Evolutionary conservation across 2,888 invertebrate genomes (phyloP).

Genomic region (Lochmaea crataegi): DNA sequence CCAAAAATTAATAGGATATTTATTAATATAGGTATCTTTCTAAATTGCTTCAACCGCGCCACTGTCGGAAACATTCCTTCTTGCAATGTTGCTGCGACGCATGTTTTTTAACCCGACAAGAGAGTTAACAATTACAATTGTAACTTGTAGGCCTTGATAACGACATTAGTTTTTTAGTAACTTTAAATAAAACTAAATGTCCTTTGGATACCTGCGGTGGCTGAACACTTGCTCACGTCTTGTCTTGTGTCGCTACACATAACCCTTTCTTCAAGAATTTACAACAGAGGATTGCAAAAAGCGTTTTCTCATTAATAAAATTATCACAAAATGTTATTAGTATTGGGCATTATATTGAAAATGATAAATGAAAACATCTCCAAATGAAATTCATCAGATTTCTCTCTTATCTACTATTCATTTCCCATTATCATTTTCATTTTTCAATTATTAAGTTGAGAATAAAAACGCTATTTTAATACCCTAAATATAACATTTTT

Average conservation of each 20-base stretch:
- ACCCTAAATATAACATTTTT: too few species aligned
- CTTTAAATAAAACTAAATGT: conserved; percentile 29
- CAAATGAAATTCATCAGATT: too few species aligned
- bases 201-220: conserved; percentile 15
- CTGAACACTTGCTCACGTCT: conserved; percentile 14
- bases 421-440: too few species aligned
- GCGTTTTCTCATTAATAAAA: not conserved
- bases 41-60: conserved; percentile 11
- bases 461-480: too few species aligned
- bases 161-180: conserved; percentile 36
- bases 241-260: not conserved
- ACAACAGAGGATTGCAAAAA: not conserved
- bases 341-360: too few species aligned
- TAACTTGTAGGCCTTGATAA: conserved; percentile 42
- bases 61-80: conserved; percentile 14
- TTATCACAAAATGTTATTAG: not conserved
- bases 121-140: conserved; percentile 42
- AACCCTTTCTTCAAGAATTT: not conserved
- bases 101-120: conserved; percentile 24
- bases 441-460: too few species aligned
- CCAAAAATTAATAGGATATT: too few species aligned
- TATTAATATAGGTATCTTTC: too few species aligned
- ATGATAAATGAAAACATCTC: too few species aligned
- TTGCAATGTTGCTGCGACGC: conserved; percentile 30
- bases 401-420: too few species aligned